Conservation (phyloP, 2,888 invertebrate genomes). For the Eristalis tenax region DNA sequence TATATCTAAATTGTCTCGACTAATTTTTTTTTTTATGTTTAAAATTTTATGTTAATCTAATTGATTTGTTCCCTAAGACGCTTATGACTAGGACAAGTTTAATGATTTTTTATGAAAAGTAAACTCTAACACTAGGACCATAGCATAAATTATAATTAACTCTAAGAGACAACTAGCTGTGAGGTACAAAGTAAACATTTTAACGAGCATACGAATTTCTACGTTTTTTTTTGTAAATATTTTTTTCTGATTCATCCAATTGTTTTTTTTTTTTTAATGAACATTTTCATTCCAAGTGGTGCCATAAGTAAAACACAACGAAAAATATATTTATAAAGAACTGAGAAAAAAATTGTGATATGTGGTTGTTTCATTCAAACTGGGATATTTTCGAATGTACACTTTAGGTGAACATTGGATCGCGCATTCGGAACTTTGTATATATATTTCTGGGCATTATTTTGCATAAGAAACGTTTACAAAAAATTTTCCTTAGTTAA, state of each 20-base stretch:
- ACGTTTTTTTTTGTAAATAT: conserved; percentile 12
- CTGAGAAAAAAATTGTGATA: not conserved
- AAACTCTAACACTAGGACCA: conserved; percentile 61
- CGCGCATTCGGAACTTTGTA: no score
- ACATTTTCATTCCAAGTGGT: conserved; percentile 62
- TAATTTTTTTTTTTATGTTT: conserved; percentile 6
- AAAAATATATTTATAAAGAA: not conserved
- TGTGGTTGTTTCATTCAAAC: not conserved
- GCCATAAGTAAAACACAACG: conserved; percentile 24
- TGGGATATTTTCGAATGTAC: not conserved
- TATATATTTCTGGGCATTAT: no score
- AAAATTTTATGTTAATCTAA: conserved; percentile 44
- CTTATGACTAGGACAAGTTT: conserved; percentile 39
- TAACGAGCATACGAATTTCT: conserved; percentile 47
- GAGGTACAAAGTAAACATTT: conserved; percentile 7
- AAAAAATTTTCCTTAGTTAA: no score
- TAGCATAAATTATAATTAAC: conserved; percentile 59
- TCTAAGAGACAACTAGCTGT: conserved; percentile 38
- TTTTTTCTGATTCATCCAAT: not conserved
- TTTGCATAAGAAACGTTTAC: no score
- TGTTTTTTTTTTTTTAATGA: conserved; percentile 21
- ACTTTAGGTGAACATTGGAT: no score
- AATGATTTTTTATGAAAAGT: conserved; percentile 39
- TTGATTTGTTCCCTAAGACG: conserved; percentile 37
- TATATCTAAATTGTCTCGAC: conserved; percentile 46